Conservation (phyloP, 2,797 vertebrate species). For the Sebastes cheni region DNA sequence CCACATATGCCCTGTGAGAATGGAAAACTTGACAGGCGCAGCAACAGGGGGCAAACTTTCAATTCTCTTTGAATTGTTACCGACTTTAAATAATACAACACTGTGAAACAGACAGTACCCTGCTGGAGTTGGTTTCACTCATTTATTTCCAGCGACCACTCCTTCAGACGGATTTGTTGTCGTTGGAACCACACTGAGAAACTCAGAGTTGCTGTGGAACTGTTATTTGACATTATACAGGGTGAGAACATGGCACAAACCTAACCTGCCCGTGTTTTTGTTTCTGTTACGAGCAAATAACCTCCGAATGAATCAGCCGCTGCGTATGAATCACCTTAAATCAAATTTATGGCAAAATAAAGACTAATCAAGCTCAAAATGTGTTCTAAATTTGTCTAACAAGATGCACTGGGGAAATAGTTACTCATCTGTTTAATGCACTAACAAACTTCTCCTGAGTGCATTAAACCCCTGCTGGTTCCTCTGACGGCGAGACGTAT, state of each 20-base stretch:
- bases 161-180: conserved; percentile 40
- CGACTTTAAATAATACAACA: background rate
- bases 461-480: conserved; percentile 36
- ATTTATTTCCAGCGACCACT: conserved; percentile 25
- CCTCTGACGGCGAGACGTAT: conserved; percentile 2
- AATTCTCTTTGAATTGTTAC: background rate
- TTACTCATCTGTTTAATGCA: conserved; percentile 62
- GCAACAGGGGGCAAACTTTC: background rate
- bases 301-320: conserved; percentile 44
- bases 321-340: conserved; percentile 55
- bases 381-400: conserved; percentile 21
- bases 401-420: conserved; percentile 27
- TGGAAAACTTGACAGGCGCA: background rate
- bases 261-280: conserved; percentile 49
- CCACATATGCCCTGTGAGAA: background rate
- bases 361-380: conserved; percentile 42
- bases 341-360: conserved; percentile 52
- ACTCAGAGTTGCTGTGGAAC: conserved; percentile 19
- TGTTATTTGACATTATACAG: conserved; percentile 37
- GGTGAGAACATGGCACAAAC: conserved; percentile 34
- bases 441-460: conserved; percentile 36
- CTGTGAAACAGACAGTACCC: background rate
- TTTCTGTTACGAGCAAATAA: conserved; percentile 53
- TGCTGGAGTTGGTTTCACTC: conserved; percentile 3
- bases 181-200: conserved; percentile 40